These are phyloP conservation scores for Sminthurides aquaticus DNA, from an alignment of 2,888 invertebrate species.

Conservation along the genomic window DNA sequence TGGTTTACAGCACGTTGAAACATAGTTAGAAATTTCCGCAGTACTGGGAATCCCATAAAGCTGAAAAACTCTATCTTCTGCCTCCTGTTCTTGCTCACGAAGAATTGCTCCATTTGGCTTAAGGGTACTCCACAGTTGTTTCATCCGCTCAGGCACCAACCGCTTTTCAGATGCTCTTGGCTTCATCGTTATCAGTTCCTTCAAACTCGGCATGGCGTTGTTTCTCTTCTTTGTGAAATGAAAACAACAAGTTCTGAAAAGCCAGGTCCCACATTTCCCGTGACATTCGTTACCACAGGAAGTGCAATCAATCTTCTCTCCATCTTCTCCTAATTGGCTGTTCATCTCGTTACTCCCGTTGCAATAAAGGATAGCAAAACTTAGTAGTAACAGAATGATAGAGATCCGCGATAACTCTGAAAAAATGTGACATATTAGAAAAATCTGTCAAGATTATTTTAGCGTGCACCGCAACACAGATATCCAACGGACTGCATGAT, in stretches of 20 bases:
- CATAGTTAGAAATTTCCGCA: too few relatives aligned
- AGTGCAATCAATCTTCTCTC: not conserved
- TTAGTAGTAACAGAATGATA: not conserved
- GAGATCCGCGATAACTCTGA: too few relatives aligned
- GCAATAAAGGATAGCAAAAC: not conserved
- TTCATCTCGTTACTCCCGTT: too few relatives aligned
- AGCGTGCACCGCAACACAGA: too few relatives aligned
- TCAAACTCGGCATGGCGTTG: not conserved
- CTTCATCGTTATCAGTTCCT: not conserved
- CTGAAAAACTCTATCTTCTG: too few relatives aligned
- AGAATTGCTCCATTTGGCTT: not conserved
- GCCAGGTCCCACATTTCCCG: not conserved
- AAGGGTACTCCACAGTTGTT: not conserved
- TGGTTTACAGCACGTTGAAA: too few relatives aligned
- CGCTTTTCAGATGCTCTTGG: not conserved
- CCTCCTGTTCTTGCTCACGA: too few relatives aligned
- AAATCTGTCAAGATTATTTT: not conserved
- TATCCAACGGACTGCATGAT: too few relatives aligned
- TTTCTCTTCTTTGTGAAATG: not conserved
- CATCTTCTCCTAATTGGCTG: not conserved
- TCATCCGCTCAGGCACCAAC: too few relatives aligned
- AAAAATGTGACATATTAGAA: too few relatives aligned
- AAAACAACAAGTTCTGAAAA: not conserved
- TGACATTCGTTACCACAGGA: conserved; percentile 2
- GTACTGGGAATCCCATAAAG: too few relatives aligned